phyloP scores from a whole-genome alignment of 2,888 invertebrate species.

The Crossocerus cetratus region DNA sequence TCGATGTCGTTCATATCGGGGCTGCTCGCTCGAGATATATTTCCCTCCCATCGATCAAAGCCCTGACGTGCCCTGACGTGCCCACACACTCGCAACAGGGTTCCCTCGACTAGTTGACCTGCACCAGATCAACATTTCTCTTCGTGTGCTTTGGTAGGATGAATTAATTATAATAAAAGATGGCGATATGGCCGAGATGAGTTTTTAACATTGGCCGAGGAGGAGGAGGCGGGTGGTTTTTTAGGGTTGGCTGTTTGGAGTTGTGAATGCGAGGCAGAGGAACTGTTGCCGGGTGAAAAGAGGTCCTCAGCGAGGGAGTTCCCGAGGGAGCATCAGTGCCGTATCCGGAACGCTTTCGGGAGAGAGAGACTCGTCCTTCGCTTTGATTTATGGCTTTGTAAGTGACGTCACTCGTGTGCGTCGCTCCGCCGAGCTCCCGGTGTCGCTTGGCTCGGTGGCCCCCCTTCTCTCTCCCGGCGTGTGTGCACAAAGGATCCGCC shows the following conservation, averaged over 20 bases:
- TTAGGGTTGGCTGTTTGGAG: no score
- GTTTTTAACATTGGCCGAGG: no score
- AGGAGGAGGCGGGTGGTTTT: no score
- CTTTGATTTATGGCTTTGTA: slow-evolving; percentile 77
- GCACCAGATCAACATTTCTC: no score
- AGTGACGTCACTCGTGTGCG: slow-evolving; percentile 76
- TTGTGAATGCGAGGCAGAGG: not conserved
- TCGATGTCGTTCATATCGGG: not conserved
- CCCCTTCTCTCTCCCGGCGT: slow-evolving; percentile 17
- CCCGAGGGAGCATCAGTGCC: slow-evolving; percentile 64
- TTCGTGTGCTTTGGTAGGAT: no score
- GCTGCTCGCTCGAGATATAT: no score
- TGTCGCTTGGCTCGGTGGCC: slow-evolving; percentile 20
- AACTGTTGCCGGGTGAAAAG: slow-evolving; percentile 48
- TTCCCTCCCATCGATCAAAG: not conserved
- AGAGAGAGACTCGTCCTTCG: slow-evolving; percentile 66
- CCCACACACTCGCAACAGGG: no score
- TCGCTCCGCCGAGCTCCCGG: slow-evolving; percentile 56
- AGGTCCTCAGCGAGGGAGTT: slow-evolving; percentile 43
- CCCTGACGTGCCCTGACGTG: no score
- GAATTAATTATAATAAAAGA: no score
- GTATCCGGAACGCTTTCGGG: slow-evolving; percentile 63
- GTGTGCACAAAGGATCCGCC: slow-evolving; percentile 76
- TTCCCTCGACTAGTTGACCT: no score
- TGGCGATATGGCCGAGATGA: no score